Percentiles rank a stretch among this genome's conserved stretches.
Conservation (phyloP, 1,140 invertebrate species). For the Bombus superbus region DNA sequence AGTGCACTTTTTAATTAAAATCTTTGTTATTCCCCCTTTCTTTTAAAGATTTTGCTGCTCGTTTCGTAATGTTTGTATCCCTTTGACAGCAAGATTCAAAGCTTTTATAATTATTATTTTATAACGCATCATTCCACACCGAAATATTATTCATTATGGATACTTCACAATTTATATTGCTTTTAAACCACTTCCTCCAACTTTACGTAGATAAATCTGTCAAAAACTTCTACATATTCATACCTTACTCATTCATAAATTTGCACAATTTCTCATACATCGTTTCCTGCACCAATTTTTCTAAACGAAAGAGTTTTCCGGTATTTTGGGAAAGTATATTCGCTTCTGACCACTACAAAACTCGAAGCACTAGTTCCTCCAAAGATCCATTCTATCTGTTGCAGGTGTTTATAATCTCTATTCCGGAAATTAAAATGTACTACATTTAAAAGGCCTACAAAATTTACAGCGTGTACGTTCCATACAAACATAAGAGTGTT, state of each 20-base stretch:
- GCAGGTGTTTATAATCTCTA: too few relatives aligned
- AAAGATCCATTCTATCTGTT: too few relatives aligned
- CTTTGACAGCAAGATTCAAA: not conserved
- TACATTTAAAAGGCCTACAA: too few relatives aligned
- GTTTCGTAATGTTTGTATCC: not conserved
- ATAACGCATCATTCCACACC: not conserved
- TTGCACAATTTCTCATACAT: not conserved
- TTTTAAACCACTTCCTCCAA: not conserved
- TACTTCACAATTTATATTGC: not conserved
- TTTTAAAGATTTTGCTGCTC: not conserved
- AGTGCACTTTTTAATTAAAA: slow-evolving; percentile 5
- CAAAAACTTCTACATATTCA: not conserved
- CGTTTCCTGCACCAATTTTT: not conserved
- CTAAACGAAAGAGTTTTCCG: not conserved
- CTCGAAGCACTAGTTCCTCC: too few relatives aligned
- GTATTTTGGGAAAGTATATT: not conserved
- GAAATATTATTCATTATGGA: not conserved
- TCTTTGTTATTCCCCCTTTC: not conserved
- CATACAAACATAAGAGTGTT: too few relatives aligned
- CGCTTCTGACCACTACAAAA: too few relatives aligned
- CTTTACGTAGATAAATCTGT: not conserved
- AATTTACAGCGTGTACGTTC: too few relatives aligned
- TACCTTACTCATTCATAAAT: not conserved
- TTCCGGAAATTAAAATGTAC: too few relatives aligned
- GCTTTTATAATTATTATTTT: not conserved